Percentiles rank a stretch among this genome's conserved stretches.
Conservation (phyloP, 37 sponge, comb jelly and placozoan genomes). For the Axinella damicornis region DNA sequence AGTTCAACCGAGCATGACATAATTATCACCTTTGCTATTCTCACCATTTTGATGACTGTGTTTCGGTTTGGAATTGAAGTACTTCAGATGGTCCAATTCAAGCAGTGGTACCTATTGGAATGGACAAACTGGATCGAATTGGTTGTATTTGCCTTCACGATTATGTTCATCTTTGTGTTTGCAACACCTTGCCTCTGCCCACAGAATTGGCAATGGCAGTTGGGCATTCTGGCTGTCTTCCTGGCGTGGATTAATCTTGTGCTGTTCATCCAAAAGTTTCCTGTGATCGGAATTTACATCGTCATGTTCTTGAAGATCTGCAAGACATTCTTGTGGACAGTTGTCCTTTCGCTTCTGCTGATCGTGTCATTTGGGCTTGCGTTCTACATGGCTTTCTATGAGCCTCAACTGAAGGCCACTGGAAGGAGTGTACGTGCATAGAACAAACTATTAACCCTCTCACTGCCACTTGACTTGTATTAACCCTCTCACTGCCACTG, state of each 20-base stretch:
- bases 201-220: constrained; percentile 83
- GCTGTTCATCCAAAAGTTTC: constrained; percentile 78
- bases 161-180: constrained; percentile 62
- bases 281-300: constrained; percentile 91
- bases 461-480: no score
- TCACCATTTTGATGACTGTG: constrained; percentile 55
- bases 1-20: no score
- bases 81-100: constrained; percentile 61
- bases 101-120: constrained; percentile 55
- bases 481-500: no score
- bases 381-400: constrained; percentile 90
- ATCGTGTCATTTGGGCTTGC: constrained; percentile 90
- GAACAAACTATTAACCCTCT: no score
- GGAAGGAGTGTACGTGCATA: no score
- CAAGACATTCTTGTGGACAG: constrained; percentile 84
- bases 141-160: constrained; percentile 32
- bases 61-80: constrained; percentile 61
- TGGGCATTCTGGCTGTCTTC: constrained; percentile 87
- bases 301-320: constrained; percentile 95
- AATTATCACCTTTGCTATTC: constrained; percentile 17
- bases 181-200: constrained; percentile 40
- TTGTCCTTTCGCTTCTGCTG: constrained; percentile 81
- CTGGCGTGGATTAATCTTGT: constrained; percentile 91
- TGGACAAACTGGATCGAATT: constrained; percentile 73
- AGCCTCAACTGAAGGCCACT: constrained; percentile 14